Evolutionary conservation across 2,888 invertebrate genomes (phyloP).

Genomic region (Caenorhabditis uteleia): DNA sequence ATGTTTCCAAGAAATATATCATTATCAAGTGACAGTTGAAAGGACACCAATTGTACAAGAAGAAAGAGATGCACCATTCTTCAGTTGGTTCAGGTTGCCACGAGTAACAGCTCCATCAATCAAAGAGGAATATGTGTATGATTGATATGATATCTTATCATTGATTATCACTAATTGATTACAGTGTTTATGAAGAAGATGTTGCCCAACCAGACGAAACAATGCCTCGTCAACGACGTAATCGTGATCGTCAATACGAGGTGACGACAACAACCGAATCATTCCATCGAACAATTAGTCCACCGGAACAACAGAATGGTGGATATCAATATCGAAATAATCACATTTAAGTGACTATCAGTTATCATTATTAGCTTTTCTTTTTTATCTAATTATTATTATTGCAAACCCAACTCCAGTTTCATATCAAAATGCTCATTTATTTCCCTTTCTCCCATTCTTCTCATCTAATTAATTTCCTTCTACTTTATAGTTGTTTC

Average conservation of each 20-base stretch:
- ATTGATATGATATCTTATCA: slow-evolving; percentile 1
- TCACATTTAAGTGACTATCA: too few species aligned
- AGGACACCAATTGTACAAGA: slow-evolving; percentile 48
- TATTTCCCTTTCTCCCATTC: too few species aligned
- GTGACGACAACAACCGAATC: slow-evolving; percentile 69
- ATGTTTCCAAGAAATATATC: slow-evolving; percentile 70
- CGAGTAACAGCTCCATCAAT: slow-evolving; percentile 68
- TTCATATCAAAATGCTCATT: too few species aligned
- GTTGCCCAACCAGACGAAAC: slow-evolving; percentile 56
- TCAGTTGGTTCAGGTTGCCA: slow-evolving; percentile 69
- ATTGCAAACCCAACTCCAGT: too few species aligned
- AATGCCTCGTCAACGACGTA: slow-evolving; percentile 58
- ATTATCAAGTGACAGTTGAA: slow-evolving; percentile 64
- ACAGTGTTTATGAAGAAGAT: slow-evolving; percentile 69
- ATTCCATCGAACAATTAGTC: slow-evolving; percentile 69
- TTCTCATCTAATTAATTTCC: background rate
- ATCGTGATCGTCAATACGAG: slow-evolving; percentile 56
- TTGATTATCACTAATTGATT: slow-evolving; percentile 14
- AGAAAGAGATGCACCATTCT: slow-evolving; percentile 66
- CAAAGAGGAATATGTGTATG: slow-evolving; percentile 69
- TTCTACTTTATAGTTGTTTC: background rate
- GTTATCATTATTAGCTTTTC: too few species aligned
- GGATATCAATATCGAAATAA: slow-evolving; percentile 39
- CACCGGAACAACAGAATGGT: slow-evolving; percentile 48
- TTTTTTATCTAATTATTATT: too few species aligned